Percentiles rank a stretch among this genome's conserved stretches.
Evolutionary conservation across 2,113 vertebrate genomes (phyloP).

Genomic region (Cyphomyrus plagiostoma): DNA sequence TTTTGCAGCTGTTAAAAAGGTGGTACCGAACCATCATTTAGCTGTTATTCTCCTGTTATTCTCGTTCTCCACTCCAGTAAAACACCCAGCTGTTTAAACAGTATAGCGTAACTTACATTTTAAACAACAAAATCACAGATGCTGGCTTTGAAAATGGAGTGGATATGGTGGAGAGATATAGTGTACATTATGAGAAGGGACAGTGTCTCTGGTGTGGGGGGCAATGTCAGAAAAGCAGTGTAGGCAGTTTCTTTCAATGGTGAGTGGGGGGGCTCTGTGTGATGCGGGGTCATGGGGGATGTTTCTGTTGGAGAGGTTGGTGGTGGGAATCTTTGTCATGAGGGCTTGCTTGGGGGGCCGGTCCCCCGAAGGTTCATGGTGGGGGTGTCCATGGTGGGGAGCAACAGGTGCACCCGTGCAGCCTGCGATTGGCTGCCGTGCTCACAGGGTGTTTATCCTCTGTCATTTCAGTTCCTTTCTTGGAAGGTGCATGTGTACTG

Average conservation of each 20-base stretch:
- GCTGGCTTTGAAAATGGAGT: neutral
- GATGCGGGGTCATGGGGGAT: neutral
- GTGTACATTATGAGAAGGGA: neutral
- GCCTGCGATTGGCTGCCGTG: neutral
- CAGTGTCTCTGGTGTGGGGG: neutral
- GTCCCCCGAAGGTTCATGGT: neutral
- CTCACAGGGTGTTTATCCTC: neutral
- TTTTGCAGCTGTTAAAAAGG: slow-evolving; percentile 18
- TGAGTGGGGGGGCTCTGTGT: neutral
- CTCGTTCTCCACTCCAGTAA: neutral
- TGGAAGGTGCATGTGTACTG: neutral
- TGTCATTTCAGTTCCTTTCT: neutral
- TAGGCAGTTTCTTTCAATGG: neutral
- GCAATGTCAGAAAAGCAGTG: neutral
- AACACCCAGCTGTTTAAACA: neutral
- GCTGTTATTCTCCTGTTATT: neutral
- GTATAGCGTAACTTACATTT: neutral
- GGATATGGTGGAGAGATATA: neutral
- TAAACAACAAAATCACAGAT: neutral
- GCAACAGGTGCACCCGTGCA: neutral
- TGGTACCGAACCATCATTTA: neutral
- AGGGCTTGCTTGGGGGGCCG: neutral
- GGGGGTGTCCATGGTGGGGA: neutral
- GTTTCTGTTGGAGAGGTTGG: neutral
- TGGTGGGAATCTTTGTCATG: neutral